Percentiles rank a stretch among this genome's conserved stretches.
These are phyloP conservation scores for Phyllostomus discolor DNA, from an alignment of 2,113 vertebrate genomes.

Conservation along the genomic window DNA sequence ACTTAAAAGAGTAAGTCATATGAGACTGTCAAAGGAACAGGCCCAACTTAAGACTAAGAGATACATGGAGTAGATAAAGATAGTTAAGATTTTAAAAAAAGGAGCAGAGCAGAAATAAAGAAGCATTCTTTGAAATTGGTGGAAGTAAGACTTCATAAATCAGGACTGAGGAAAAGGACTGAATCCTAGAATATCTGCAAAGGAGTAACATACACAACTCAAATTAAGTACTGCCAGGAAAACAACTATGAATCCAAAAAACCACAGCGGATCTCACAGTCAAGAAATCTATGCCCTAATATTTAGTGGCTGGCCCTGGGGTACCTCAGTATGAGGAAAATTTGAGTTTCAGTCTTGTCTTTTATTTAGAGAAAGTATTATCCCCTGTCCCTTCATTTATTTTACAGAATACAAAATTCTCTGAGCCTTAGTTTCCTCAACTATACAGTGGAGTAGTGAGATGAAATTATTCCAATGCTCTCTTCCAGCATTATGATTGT, in stretches of 20 bases:
- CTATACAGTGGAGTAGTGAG: not conserved
- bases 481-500: conserved; percentile 16
- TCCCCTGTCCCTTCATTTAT: not conserved
- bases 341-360: not conserved
- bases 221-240: not conserved
- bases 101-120: not conserved
- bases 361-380: conserved; percentile 24
- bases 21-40: not conserved
- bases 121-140: not conserved
- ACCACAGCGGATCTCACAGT: not conserved
- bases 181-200: not conserved
- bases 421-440: not conserved
- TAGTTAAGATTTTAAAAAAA: not conserved
- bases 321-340: not conserved
- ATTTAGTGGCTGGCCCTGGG: not conserved
- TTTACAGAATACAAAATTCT: conserved; percentile 8
- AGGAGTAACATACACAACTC: not conserved
- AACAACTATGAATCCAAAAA: not conserved
- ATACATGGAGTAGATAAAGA: not conserved
- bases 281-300: not conserved
- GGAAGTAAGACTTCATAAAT: conserved; percentile 1
- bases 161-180: not conserved
- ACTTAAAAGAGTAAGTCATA: not conserved
- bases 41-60: not conserved
- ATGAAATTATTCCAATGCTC: not conserved